Evolutionary conservation across 2,888 invertebrate genomes (phyloP), one percentile per base, ranked within the genome.

Genomic region (Diogma glabrata): DNA sequence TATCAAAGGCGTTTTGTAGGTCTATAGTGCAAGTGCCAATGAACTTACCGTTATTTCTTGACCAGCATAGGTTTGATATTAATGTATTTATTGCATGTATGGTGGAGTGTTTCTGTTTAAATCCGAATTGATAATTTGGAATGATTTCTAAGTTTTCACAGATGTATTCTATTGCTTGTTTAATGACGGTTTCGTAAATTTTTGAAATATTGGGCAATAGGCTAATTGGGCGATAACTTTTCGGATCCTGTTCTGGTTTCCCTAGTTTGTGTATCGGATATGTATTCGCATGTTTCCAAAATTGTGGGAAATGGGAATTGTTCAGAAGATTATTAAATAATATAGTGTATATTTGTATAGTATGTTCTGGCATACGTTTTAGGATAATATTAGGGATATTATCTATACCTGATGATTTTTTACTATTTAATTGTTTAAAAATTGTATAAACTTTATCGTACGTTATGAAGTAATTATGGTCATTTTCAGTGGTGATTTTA

Each of bases 111-210:
- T 8, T 3, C 3, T 24, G 3, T 19, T 26, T 47, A n/a, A 47
- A 51, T n/a, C 47, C 40, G 26, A 47, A 51, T 16, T 51, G 51
- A 19, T 51, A 47, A 3, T 51, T 22, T n/a, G 51, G 47, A n/a
- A 51, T 40, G 4, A 51, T 51, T 2, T 28, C 28, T 3, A 20
- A 16, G 6, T 40, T 16, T 9, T 51, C 28, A 10, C 40, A 40
- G 20, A 12, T 10, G 8, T 40, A 19, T 4, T 10, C 3, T 12
- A 40, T 40, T 40, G 19, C 22, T 4, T 40, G 20, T 20, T 17
- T 9, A 4, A 38, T 6, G 38, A 38, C 16, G 8, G 16, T 38
- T 38, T 38, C 38, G 10, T 9, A 38, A 16, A 38, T 38, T 4
- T 38, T 38, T 7, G 17, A 17, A 4, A 38, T 10, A 16, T 38